Base-by-base conservation (phyloP, 2,113 vertebrate genomes). In the Indicator maculatus region DNA sequence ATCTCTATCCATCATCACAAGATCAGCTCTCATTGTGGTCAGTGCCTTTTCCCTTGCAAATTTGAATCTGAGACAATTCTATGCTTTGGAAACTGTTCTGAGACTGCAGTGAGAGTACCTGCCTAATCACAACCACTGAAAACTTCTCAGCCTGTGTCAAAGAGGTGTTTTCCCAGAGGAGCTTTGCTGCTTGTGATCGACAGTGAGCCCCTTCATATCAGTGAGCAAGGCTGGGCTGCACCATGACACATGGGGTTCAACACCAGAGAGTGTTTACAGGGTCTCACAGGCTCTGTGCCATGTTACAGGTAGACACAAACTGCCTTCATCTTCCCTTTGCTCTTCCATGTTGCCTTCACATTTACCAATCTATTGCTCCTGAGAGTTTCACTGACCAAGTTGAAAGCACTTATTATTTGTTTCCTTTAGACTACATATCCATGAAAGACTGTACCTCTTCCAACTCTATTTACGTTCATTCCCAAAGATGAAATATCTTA, bases 221-320 rank as follows among this genome's bases (percentile, higher is more conserved):
- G 27, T 26, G 11, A 3, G 1, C 0, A 1, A 20, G 5, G 15
- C 41, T 63, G n/a, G 16, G 4, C 39, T 65, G 12, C 1, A 1
- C 12, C 12, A 5, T 28, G 50, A 73, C 85, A 73, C 21, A 36
- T 50, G 2, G 8, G 5, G 27, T 93, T 61, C 55, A 13, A 3
- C 27, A 76, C 5, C 23, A 73, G 63, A 69, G 26, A 31, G 4
- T 1, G 0, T 50, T 80, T 36, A 58, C 63, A 63, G 12, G 4
- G 12, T 55, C 30, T 38, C 36, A 45, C 9, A 70, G 12, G 45
- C 20, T 61, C 30, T 45, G 11, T 75, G 24, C 26, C 38, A 16
- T 21, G 24, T 83, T 63, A 76, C 16, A 58, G 44, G 36, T 45
- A 65, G 38, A 72, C 5, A 90, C 15, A 28, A 91, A 66, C 12